These are phyloP conservation scores for Dryomyza anilis DNA, from an alignment of 2,888 invertebrate genomes.

Conservation along the genomic window DNA sequence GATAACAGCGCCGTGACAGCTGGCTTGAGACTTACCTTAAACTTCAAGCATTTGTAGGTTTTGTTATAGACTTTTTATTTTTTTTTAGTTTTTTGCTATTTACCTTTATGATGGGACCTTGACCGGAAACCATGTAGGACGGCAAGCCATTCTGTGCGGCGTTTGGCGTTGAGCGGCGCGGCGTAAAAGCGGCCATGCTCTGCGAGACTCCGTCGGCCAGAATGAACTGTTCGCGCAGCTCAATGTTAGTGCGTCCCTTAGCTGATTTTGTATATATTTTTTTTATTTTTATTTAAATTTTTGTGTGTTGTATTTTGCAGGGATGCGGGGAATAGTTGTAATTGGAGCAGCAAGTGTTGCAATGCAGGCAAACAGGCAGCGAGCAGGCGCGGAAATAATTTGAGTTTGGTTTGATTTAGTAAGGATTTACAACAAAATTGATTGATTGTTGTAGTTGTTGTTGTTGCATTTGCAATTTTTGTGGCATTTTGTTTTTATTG, in stretches of 20 bases:
- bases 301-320: background rate
- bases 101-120: slow-evolving; percentile 98
- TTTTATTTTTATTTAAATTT: slow-evolving; percentile 11
- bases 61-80: too few species aligned
- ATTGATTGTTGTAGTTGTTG: slow-evolving; percentile 3
- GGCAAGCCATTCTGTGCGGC: slow-evolving; percentile 66
- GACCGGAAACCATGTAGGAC: slow-evolving; percentile 62
- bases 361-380: too few species aligned
- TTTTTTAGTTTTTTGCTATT: slow-evolving; percentile 39
- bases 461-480: slow-evolving; percentile 4
- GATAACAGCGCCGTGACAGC: too few species aligned
- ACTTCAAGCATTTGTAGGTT: too few species aligned
- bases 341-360: too few species aligned
- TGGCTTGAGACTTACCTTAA: too few species aligned
- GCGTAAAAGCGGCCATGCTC: slow-evolving; percentile 98
- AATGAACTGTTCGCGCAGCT: slow-evolving; percentile 98
- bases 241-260: slow-evolving; percentile 99
- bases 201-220: slow-evolving; percentile 98
- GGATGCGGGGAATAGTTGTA: background rate
- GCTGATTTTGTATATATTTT: slow-evolving; percentile 66
- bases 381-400: background rate
- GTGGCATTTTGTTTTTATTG: slow-evolving; percentile 28
- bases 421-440: slow-evolving; percentile 12
- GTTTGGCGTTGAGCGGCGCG: slow-evolving; percentile 87
- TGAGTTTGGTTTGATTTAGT: background rate